phyloP scores from a whole-genome alignment of 2,113 vertebrate species.

The Theropithecus gelada region DNA sequence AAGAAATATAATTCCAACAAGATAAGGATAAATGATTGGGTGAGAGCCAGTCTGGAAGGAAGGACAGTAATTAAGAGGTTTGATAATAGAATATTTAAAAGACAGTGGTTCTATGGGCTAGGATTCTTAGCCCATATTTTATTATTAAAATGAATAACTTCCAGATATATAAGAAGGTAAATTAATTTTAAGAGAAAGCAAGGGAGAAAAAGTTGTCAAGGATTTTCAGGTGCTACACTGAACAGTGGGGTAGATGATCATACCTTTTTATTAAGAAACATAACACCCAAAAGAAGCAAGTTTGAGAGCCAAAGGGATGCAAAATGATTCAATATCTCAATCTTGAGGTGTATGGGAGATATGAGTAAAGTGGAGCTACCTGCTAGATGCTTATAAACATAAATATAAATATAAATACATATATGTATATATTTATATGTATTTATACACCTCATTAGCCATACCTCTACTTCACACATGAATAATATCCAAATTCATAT shows the following conservation, averaged over 20 bases:
- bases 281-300: neutral
- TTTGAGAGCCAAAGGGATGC: neutral
- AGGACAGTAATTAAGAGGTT: neutral
- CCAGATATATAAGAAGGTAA: neutral
- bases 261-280: neutral
- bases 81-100: neutral
- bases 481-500: neutral
- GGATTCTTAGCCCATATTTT: neutral
- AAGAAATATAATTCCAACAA: neutral
- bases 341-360: neutral
- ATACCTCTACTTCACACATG: neutral
- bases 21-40: neutral
- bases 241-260: neutral
- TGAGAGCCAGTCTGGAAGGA: neutral
- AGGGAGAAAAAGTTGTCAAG: neutral
- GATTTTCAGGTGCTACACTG: neutral
- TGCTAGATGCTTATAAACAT: neutral
- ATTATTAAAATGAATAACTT: neutral
- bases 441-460: neutral
- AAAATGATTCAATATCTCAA: neutral
- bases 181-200: neutral
- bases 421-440: too few species aligned
- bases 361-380: fast-evolving
- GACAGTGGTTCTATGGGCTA: neutral
- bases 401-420: too few species aligned